Evolutionary conservation across 2,888 invertebrate genomes (phyloP).

Genomic region (Troides oblongomaculatus): DNA sequence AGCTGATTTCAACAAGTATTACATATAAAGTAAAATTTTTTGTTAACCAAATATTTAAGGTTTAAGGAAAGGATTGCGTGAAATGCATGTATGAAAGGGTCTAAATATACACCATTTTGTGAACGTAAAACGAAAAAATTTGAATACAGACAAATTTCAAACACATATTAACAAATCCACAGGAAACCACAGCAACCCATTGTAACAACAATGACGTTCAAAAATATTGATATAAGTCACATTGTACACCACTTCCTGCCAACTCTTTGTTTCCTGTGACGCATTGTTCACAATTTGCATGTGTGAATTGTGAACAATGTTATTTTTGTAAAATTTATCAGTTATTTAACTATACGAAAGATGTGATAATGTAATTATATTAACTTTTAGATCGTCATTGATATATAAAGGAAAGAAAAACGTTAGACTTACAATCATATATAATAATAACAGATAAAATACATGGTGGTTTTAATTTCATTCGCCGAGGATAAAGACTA

Average conservation of each 20-base stretch:
- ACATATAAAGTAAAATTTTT: no score
- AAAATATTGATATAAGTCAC: conserved; percentile 4
- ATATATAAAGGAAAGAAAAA: background rate
- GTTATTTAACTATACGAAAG: background rate
- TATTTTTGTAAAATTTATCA: no score
- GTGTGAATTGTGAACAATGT: background rate
- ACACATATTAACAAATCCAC: background rate
- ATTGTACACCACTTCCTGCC: conserved; percentile 5
- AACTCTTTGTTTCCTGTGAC: conserved; percentile 8
- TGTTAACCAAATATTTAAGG: no score
- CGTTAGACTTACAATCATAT: no score
- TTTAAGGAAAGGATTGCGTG: no score
- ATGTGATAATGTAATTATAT: background rate
- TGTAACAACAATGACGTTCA: background rate
- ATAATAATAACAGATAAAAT: no score
- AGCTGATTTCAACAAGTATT: no score
- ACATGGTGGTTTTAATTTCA: background rate
- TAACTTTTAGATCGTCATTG: background rate
- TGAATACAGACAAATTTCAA: background rate
- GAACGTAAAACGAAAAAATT: background rate
- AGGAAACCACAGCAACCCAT: background rate
- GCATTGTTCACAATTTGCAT: conserved; percentile 2
- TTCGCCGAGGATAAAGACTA: background rate
- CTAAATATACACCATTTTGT: no score
- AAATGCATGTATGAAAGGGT: no score